A percentile compares a stretch with the other conserved stretches of the same genome.
phyloP scores from a whole-genome alignment of 2,797 vertebrate genomes.

The Gadopsis bispinosus region DNA sequence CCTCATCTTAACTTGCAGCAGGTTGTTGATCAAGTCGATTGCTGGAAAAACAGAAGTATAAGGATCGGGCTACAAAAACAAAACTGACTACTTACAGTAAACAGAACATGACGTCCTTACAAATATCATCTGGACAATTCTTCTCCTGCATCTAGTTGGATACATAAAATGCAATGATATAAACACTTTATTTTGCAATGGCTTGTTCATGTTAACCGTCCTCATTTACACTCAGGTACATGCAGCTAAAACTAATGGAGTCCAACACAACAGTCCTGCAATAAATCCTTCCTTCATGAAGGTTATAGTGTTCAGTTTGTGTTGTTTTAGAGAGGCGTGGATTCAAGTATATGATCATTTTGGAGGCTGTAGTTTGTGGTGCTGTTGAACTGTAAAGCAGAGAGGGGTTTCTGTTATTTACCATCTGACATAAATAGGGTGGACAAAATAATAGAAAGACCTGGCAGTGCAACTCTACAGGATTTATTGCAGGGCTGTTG shows the following conservation, averaged over 20 bases:
- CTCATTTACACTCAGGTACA: not conserved
- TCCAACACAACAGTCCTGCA: not conserved
- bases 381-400: no score
- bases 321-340: not conserved
- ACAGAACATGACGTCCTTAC: not conserved
- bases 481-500: not conserved
- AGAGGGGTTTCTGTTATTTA: no score
- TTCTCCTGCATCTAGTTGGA: not conserved
- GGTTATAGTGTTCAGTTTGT: not conserved
- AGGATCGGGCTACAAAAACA: not conserved
- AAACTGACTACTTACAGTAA: not conserved
- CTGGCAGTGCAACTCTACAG: no score
- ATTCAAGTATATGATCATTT: no score
- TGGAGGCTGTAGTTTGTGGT: no score
- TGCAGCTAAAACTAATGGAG: not conserved
- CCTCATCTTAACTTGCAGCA: conserved; percentile 95
- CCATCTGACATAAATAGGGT: no score
- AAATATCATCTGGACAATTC: not conserved
- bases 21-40: conserved; percentile 93
- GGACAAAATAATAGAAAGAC: no score
- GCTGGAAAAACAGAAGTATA: conserved; percentile 78
- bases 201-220: not conserved
- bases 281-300: not conserved
- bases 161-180: not conserved
- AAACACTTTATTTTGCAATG: not conserved